Base-by-base conservation (phyloP, 2,113 vertebrate species). In the Megaleporinus macrocephalus region DNA sequence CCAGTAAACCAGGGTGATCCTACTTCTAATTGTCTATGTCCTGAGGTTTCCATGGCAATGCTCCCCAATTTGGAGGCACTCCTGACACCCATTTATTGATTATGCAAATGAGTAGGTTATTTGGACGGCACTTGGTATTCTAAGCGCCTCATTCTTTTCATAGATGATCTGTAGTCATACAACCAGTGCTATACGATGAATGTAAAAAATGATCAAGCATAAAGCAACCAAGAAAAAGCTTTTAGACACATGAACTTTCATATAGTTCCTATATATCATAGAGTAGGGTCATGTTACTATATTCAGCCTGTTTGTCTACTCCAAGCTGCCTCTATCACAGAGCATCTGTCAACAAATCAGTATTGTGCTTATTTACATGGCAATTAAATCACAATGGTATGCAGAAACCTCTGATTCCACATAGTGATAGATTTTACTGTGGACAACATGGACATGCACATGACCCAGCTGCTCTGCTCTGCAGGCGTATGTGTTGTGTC, bases 31-130 rank as follows among this genome's bases (percentile, higher is more conserved):
- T 72, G 72, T 83, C 74, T 13, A 59, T 70, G 62, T 86, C 74
- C 36, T 82, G 59, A 81, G 59, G 89, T 90, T 88, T 36, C 89
- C 85, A 90, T 89, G 88, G 89, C n/a, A 62, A 90, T 84, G 49
- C 44, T 57, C 49, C 86, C 78, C 84, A 75, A 83, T 88, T 88
- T 81, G 74, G 66, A 83, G 75, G 53, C 61, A 62, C 44, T 41
- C 15, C 80, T 13, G 26, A 84, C 68, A 66, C 73, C 66, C 51
- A 73, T 70, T 61, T 89, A 91, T 90, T 90, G 88, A 90, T 90
- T 85, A 86, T 59, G 53, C 82, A 63, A 69, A 63, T 76, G 81
- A 84, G 76, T 53, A 63, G 79, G 62, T 86, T 76, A 83, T 87
- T 69, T 76, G 76, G 78, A 29, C 65, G 22, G 0, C 44, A 33